Evolutionary conservation across 2,888 invertebrate genomes (phyloP).

Genomic region (Dasysyrphus albostriatus): DNA sequence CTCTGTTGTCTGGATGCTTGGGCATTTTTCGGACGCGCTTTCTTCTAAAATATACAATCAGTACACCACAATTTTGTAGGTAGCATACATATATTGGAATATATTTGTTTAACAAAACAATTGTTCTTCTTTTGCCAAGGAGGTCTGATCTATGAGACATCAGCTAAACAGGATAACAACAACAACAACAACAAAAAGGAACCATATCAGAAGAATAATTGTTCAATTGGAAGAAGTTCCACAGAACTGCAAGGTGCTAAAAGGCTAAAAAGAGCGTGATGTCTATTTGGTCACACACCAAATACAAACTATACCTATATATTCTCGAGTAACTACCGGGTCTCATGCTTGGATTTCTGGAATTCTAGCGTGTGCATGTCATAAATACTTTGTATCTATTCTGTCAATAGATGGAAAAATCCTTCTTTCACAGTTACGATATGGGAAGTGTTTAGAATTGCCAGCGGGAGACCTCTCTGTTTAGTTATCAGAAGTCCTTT

Average conservation of each 20-base stretch:
- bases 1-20: not conserved
- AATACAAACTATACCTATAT: constrained; percentile 12
- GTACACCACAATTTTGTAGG: constrained; percentile 67
- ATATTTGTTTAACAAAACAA: constrained; percentile 72
- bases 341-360: constrained; percentile 26
- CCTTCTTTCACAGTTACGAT: constrained; percentile 3
- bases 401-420: not conserved
- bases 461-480: constrained; percentile 20
- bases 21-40: constrained; percentile 16
- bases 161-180: constrained; percentile 22
- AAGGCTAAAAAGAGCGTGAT: constrained; percentile 50
- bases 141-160: constrained; percentile 25
- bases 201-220: constrained; percentile 14
- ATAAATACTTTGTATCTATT: constrained; percentile 31
- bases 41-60: constrained; percentile 7
- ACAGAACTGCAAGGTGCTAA: constrained; percentile 68
- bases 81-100: constrained; percentile 59
- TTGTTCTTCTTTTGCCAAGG: constrained; percentile 35
- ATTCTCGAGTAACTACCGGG: constrained; percentile 44
- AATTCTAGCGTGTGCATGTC: constrained; percentile 72
- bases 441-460: constrained; percentile 50
- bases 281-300: constrained; percentile 28
- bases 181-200: not conserved
- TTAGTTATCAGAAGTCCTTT: not conserved
- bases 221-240: constrained; percentile 53